phyloP scores from a whole-genome alignment of 2,888 invertebrate genomes.

The Ernsta delagoae region DNA sequence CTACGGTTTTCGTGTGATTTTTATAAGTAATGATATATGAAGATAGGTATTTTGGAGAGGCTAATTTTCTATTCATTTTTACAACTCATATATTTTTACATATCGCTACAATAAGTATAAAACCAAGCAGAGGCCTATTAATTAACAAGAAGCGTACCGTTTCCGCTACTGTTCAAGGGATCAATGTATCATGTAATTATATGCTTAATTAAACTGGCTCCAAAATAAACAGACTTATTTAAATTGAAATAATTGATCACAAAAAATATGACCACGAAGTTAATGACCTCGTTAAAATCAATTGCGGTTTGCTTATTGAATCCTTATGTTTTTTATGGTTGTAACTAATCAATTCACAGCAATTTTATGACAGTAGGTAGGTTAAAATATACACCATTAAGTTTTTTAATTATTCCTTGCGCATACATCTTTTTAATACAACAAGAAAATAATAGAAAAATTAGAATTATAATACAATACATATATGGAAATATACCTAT shows the following conservation, averaged over 20 bases:
- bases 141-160: background rate
- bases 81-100: no score
- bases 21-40: no score
- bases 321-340: background rate
- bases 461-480: no score
- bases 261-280: constrained; percentile 19
- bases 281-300: constrained; percentile 12
- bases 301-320: background rate
- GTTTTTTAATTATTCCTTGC: no score
- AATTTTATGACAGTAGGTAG: background rate
- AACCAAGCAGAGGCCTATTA: background rate
- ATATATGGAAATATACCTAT: no score
- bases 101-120: no score
- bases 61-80: no score
- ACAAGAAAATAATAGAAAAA: no score
- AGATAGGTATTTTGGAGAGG: no score
- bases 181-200: constrained; percentile 22
- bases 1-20: no score
- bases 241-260: constrained; percentile 10
- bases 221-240: background rate
- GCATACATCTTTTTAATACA: no score
- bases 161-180: constrained; percentile 20
- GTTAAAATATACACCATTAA: no score
- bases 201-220: constrained; percentile 6
- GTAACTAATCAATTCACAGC: background rate